Evolutionary conservation across 2,797 vertebrate genomes (phyloP), one percentile per base, ranked within the genome.

Genomic region (Sciurus vulgaris): DNA sequence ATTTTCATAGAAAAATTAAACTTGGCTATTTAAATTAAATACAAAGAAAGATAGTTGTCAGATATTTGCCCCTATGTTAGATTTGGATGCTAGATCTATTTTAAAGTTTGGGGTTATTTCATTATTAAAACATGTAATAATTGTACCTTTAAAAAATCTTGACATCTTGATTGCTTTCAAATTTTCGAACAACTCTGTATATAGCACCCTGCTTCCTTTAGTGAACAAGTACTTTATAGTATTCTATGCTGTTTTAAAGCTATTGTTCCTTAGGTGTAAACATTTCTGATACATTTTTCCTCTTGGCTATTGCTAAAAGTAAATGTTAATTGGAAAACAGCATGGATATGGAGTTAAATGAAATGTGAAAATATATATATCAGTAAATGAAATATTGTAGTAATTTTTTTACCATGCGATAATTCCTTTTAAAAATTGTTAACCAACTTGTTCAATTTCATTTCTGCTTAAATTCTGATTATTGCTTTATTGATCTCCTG

Each of bases 51-150:
- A 70, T 79, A 41, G 18, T 61, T 91, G 11, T 86, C 33, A 92
- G 70, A 24, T 88, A 86, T 38, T 91, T 82, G 44, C 38, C 69
- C 15, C 8, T 86, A 4, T 93, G 5, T 86, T 67, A 94, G 54
- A 77, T 20, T 56, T 41, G 85, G 59, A 82, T 28, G 35, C 11
- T 38, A 83, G 8, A 85, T 84, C 56, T 83, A 20, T 61, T 91
- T 95, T 96, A 77, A 88, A 76, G 22, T 83, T 96, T 95, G 38
- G 20, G 22, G 69, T 93, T 93, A 72, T 91, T 95, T 92, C 38
- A 91, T 93, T 65, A 51, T 65, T 78, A 92, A 96, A 96, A 77
- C 54, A 85, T 59, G 22, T 93, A 93, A 93, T 90, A 95, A 72
- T 54, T 95, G 18, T 74, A 35, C 63, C 28, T 88, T 81, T 94